Conservation (phyloP, 2,113 vertebrate genomes). For the Gambusia affinis region DNA sequence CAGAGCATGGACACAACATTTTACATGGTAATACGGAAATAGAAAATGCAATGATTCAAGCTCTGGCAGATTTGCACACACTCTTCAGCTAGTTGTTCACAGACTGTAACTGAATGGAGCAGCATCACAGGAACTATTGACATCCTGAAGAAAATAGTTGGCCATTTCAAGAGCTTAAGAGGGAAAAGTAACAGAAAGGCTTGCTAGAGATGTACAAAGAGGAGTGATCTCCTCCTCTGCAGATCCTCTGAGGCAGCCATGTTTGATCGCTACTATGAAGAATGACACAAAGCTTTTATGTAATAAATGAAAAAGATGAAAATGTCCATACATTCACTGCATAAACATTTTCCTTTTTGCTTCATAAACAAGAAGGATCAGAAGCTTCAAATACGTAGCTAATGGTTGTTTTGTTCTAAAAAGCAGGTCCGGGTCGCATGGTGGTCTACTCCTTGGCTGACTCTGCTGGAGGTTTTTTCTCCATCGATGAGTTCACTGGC, state of each 20-base stretch:
- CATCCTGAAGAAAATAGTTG: no score
- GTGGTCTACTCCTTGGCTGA: slow-evolving; percentile 89
- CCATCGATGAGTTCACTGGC: slow-evolving; percentile 88
- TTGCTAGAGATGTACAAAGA: no score
- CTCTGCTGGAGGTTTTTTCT: slow-evolving; percentile 87
- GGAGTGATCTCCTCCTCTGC: no score
- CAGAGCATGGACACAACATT: no score
- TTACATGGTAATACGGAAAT: no score
- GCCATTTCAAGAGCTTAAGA: no score
- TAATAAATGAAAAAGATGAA: not conserved
- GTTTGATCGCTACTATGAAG: not conserved
- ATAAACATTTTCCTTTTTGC: not conserved
- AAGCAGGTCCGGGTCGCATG: slow-evolving; percentile 87
- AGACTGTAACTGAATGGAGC: no score
- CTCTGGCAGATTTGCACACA: no score
- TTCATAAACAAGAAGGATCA: not conserved
- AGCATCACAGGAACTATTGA: no score
- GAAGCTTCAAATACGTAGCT: not conserved
- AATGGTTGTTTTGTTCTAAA: not conserved
- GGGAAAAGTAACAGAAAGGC: no score
- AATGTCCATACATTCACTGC: not conserved
- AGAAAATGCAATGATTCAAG: no score
- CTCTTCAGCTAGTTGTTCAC: no score
- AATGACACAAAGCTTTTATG: not conserved
- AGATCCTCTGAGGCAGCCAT: not conserved